These are phyloP conservation scores for Mesoclemmys tuberculata DNA, from an alignment of 2,113 vertebrate species.

Conservation along the genomic window DNA sequence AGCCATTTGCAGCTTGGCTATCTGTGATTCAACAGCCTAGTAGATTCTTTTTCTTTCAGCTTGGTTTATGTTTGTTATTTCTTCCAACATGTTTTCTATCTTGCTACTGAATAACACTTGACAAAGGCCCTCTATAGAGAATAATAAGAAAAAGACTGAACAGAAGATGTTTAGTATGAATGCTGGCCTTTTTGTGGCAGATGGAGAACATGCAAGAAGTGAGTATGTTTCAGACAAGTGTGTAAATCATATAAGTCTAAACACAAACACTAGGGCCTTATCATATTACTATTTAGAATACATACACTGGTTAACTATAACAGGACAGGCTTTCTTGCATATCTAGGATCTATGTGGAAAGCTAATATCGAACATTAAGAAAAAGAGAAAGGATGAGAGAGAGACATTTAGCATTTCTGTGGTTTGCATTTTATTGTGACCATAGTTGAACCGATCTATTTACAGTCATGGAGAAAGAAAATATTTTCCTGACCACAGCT, in stretches of 20 bases:
- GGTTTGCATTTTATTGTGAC: conserved; percentile 66
- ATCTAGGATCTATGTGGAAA: not conserved
- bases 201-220: conserved; percentile 27
- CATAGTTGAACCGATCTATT: conserved; percentile 67
- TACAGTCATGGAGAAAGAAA: conserved; percentile 81
- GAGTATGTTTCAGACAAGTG: conserved; percentile 26
- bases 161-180: conserved; percentile 56
- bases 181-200: conserved; percentile 36
- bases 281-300: not conserved
- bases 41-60: not conserved
- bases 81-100: conserved; percentile 29
- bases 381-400: not conserved
- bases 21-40: not conserved
- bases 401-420: conserved; percentile 23
- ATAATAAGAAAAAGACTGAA: conserved; percentile 29
- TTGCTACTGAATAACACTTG: conserved; percentile 34
- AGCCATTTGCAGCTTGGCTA: conserved; percentile 4
- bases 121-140: conserved; percentile 36
- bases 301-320: not conserved
- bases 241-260: conserved; percentile 5
- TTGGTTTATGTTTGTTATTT: conserved; percentile 55
- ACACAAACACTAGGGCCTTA: not conserved
- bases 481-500: conserved; percentile 80
- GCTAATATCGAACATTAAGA: not conserved
- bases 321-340: not conserved